Base-by-base conservation (phyloP, 2,888 invertebrate genomes). In the Tipula helvola region DNA sequence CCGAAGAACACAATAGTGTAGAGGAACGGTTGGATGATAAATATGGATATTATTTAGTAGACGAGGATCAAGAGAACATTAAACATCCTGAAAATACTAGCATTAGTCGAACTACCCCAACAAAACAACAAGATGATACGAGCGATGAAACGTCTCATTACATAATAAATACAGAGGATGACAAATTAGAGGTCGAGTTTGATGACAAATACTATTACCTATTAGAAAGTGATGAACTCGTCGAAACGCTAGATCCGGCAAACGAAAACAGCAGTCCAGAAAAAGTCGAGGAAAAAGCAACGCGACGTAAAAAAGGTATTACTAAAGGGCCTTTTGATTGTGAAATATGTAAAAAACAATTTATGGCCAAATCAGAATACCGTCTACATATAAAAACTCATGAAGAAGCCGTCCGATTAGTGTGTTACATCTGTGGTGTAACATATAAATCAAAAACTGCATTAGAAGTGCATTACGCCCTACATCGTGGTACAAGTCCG, bases 401-500 rank as follows among this genome's bases (percentile, higher is more conserved):
- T 47, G 39, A 86, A 7, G 42, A 41, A 5, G 10, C 39, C n/a
- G 84, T 87, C 39, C 85, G 36, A 18, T 83, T 87, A 36, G 87
- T 87, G 8, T 92, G 92, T 88, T 91, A 92, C 89, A 91, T 92
- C 86, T 93, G 93, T 89, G 93, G 93, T 1, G 92, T 91, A 85
- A 91, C 91, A 0, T 93, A 93, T 88, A 93, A 93, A 88, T 92
- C 92, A 87, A 92, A 92, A 88, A 89, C 90, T 83, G 92, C 92
- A 0, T 89, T 93, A 86, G 91, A 92, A 87, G 90, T 92, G 86
- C 93, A 93, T 88, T 90, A 93, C 28, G 92, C 92, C 36, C 91
- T 92, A 91, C 93, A 93, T 88, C 92, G 92, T 87, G 92, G 92
- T 36, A 90, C 91, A 36, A 91, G 91, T 90, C 92, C 92, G 28